Base-by-base conservation (phyloP, 1,140 invertebrate genomes). In the Drosophila seguyi region DNA sequence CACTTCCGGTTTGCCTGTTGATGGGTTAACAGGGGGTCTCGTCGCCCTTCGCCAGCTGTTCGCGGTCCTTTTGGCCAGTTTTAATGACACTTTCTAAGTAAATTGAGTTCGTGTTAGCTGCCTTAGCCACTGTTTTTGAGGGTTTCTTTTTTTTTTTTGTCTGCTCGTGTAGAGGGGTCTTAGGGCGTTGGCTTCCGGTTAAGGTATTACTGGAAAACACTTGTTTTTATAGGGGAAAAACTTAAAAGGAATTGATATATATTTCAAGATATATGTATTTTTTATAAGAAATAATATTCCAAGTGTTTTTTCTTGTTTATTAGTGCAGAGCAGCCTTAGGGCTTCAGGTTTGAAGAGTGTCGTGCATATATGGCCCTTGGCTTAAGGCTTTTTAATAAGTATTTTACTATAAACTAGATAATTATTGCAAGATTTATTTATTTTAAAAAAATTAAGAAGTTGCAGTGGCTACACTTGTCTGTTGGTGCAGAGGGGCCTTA, bases 61-160 rank as follows among this genome's bases (percentile, higher is more conserved):
- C 47, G 60, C 25, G 38, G 50, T 55, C 20, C 52, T 38, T 34
- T 22, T 55, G 55, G 27, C 22, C 60, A 22, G 11, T 42, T 61
- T 25, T 42, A 61, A 65, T 63, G 61, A 63, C 61, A 42, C 57
- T 42, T 60, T 42, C 60, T 41, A 59, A 63, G 25, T 60, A 60
- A 63, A 63, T 29, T 61, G 38, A 42, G 20, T 22, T 59, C 55
- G 36, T 38, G 52, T 55, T 25, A 8, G 34, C 34, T 53, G 18
- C 13, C 6, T 22, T 14, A 31, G 27, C 5, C 27, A 3, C n/a
- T 20, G n/a, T 31, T 52, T 18, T 8, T 16, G 22, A 16, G 3
- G 18, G 25, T 25, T 25, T 3, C 36, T n/a, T 27, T 27, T 0
- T 3, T 53, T n/a, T 27, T 27, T 0, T n/a, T 0, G 27, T 50